phyloP scores from a whole-genome alignment of 1,140 invertebrate species.

The Conus betulinus region DNA sequence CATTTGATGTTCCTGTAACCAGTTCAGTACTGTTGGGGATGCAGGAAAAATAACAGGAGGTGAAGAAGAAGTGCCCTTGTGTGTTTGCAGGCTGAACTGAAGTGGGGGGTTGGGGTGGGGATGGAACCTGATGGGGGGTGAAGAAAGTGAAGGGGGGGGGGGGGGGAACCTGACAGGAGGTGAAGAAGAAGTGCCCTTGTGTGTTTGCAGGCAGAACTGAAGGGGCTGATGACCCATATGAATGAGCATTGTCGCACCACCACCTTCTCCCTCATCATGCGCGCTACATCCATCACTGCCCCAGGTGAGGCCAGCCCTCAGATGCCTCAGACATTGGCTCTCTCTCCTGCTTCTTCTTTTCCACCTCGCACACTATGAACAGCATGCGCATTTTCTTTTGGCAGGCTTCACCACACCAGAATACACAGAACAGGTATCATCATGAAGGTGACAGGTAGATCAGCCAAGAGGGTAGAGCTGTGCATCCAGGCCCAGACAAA shows the following conservation, averaged over 20 bases:
- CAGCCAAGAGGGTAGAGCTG: too few relatives aligned
- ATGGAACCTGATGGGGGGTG: not conserved
- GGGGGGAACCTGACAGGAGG: too few relatives aligned
- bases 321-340: too few relatives aligned
- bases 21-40: too few relatives aligned
- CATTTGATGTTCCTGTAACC: not conserved
- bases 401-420: too few relatives aligned
- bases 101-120: too few relatives aligned
- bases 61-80: not conserved
- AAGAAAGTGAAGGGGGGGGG: not conserved
- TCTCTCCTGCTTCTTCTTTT: too few relatives aligned
- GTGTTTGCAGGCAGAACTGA: conserved; percentile 67
- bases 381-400: too few relatives aligned
- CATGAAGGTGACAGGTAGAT: too few relatives aligned
- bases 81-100: not conserved
- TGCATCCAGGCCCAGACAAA: too few relatives aligned
- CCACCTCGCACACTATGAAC: too few relatives aligned
- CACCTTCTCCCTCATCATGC: conserved; percentile 81
- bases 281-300: conserved; percentile 83
- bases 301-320: conserved; percentile 67
- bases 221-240: conserved; percentile 79
- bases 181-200: not conserved
- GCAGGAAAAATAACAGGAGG: not conserved
- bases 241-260: conserved; percentile 81
- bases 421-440: too few relatives aligned